Evolutionary conservation across 2,888 invertebrate species (phyloP).

Genomic region (Thelaira solivaga): DNA sequence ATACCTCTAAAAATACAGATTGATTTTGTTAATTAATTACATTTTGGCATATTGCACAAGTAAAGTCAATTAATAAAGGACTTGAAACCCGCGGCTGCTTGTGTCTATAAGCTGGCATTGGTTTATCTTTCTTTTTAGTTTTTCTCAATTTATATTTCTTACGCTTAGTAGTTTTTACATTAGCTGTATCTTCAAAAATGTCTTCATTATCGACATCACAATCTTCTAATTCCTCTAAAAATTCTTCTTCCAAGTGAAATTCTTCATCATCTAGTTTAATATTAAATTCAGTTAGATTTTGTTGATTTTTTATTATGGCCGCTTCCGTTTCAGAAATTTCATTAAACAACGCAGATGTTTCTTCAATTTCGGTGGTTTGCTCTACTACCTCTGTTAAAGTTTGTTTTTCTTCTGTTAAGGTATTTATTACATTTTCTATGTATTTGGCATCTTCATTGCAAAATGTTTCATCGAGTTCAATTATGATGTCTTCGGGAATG

Average conservation of each 20-base stretch:
- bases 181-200: neutral
- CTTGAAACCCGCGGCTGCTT: constrained; percentile 49
- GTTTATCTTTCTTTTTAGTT: neutral
- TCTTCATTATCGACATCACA: neutral
- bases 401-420: neutral
- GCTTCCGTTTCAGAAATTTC: neutral
- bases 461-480: constrained; percentile 21
- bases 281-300: neutral
- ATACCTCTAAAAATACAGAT: neutral
- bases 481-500: neutral
- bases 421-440: neutral
- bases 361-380: neutral
- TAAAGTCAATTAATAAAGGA: constrained; percentile 45
- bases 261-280: neutral
- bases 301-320: neutral
- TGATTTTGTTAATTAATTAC: constrained; percentile 17
- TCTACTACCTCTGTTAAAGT: neutral
- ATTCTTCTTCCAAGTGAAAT: neutral
- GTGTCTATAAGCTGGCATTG: constrained; percentile 19
- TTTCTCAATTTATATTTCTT: neutral
- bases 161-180: neutral
- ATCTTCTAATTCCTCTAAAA: neutral
- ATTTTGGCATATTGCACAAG: constrained; percentile 52
- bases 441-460: neutral
- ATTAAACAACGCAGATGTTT: neutral